These are phyloP conservation scores for Mantis religiosa DNA, from an alignment of 2,888 invertebrate genomes.

Conservation along the genomic window DNA sequence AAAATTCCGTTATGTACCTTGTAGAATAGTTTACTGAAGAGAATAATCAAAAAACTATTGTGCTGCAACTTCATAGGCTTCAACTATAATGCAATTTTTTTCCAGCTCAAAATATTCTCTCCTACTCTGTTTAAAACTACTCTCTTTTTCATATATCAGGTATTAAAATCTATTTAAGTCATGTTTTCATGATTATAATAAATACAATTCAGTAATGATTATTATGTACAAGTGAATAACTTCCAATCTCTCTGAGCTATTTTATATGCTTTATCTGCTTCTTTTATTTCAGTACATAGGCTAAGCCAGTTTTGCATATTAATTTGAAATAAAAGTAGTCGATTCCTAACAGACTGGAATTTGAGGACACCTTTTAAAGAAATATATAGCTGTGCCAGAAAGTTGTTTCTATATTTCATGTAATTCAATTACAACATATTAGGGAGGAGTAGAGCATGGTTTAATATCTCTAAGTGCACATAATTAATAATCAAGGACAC, in stretches of 20 bases:
- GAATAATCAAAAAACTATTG: neutral
- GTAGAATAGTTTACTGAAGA: neutral
- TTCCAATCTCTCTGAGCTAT: neutral
- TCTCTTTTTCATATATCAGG: neutral
- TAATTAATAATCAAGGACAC: no score
- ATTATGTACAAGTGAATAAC: slow-evolving; percentile 12
- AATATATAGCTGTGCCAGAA: neutral
- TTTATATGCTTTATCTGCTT: neutral
- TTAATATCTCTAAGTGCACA: no score
- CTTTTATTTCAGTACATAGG: neutral
- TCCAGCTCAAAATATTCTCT: neutral
- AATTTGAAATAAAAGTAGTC: neutral
- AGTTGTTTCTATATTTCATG: neutral
- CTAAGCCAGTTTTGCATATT: neutral
- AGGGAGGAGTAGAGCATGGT: no score
- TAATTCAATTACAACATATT: no score
- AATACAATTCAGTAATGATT: slow-evolving; percentile 10
- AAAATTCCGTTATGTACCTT: neutral
- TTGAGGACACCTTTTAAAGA: neutral
- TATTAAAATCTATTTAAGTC: slow-evolving; percentile 13
- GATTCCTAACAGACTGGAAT: neutral
- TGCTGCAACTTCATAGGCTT: neutral
- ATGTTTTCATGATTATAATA: neutral
- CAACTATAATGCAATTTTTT: neutral
- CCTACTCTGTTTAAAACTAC: neutral